Evolutionary conservation across 2,113 vertebrate genomes (phyloP), one percentile per base, ranked within the genome.

Genomic region (Takifugu bimaculatus): DNA sequence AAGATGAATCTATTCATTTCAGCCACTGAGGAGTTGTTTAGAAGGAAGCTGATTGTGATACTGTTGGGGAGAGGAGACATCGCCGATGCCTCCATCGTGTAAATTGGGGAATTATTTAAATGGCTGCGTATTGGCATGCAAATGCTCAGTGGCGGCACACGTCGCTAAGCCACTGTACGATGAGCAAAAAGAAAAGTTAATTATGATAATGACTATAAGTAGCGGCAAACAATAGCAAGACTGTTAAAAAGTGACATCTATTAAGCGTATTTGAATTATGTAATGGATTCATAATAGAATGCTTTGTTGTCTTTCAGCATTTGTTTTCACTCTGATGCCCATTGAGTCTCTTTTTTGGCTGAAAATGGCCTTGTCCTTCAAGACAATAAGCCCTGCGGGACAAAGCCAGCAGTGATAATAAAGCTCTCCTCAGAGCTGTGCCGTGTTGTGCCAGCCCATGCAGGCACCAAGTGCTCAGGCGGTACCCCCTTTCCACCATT

Each of bases 91-190:
- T 78, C 61, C 25, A 59, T 54, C 51, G 67, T 68, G 79, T 68
- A 63, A 35, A 64, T 50, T 13, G 48, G 32, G 78, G 61, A 80
- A 86, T 85, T 80, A 80, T 88, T 86, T 32, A 80, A 77, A 80
- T 60, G 54, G 65, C 39, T 64, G 60, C 44, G 52, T 60, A 58
- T 60, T 20, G 64, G 54, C 72, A 50, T 63, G 60, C 76, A 59
- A 63, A 65, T 69, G 58, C 32, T 32, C 61, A 65, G 75, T 45
- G 68, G 28, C 15, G 35, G 53, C 58, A 54, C 74, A 50, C 48
- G 32, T 55, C 55, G 60, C 51, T 50, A 51, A 39, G 35, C 29
- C 29, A 32, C 35, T 39, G 2, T 15, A 48, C 12, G 45, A n/a
- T 7, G n/a, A 48, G 13, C 13, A n/a, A 14, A n/a, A 50, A 71